These are phyloP conservation scores for Rhizomys pruinosus DNA, from an alignment of 2,113 vertebrate species.

Conservation along the genomic window DNA sequence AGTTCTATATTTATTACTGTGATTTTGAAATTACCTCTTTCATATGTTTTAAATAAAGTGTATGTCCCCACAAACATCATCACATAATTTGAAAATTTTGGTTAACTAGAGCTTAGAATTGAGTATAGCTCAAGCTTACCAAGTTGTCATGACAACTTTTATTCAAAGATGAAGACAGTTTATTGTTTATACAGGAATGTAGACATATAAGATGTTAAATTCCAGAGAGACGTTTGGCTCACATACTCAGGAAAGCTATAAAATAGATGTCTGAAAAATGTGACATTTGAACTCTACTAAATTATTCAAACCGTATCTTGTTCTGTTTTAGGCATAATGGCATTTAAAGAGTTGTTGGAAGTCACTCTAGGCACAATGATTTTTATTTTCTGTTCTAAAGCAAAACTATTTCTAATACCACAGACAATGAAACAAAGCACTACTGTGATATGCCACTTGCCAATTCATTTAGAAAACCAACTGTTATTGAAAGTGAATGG, in stretches of 20 bases:
- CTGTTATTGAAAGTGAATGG: slow-evolving; percentile 46
- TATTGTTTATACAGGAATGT: slow-evolving; percentile 64
- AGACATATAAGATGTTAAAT: slow-evolving; percentile 57
- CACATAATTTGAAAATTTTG: not conserved
- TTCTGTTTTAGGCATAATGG: slow-evolving; percentile 45
- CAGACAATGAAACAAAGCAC: slow-evolving; percentile 57
- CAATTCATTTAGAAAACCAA: slow-evolving; percentile 65
- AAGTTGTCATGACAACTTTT: slow-evolving; percentile 69
- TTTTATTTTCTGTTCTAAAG: slow-evolving; percentile 60
- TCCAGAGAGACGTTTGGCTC: slow-evolving; percentile 42
- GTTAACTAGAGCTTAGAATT: slow-evolving; percentile 3
- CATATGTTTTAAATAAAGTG: too few species aligned
- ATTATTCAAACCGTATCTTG: slow-evolving; percentile 59
- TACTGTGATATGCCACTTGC: slow-evolving; percentile 44
- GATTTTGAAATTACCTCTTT: too few species aligned
- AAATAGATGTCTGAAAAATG: slow-evolving; percentile 52
- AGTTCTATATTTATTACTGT: too few species aligned
- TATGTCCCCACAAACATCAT: not conserved
- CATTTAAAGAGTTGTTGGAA: slow-evolving; percentile 57
- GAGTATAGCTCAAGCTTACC: slow-evolving; percentile 15
- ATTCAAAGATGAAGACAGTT: slow-evolving; percentile 61
- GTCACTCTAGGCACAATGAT: slow-evolving; percentile 10
- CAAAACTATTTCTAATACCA: slow-evolving; percentile 60
- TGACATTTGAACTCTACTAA: slow-evolving; percentile 63
- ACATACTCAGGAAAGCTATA: slow-evolving; percentile 43